A percentile compares a stretch with the other conserved stretches of the same genome.
Evolutionary conservation across 2,113 vertebrate genomes (phyloP).

Genomic region (Oxygymnocypris stewartii): DNA sequence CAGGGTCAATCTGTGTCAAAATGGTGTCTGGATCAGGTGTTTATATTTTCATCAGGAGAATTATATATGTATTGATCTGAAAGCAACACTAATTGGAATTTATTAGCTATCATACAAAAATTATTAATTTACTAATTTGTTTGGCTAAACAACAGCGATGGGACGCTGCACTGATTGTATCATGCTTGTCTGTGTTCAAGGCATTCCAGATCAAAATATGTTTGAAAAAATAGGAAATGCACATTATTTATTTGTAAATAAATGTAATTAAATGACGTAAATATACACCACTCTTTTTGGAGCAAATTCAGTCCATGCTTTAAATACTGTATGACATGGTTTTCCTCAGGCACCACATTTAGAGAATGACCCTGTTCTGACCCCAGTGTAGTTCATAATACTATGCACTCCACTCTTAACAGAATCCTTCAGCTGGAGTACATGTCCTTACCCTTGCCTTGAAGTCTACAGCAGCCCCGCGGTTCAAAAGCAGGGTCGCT

Average conservation of each 20-base stretch:
- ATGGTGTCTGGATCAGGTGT: background rate
- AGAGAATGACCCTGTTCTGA: background rate
- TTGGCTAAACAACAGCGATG: background rate
- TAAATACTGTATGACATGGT: background rate
- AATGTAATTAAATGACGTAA: background rate
- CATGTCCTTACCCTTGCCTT: conserved; percentile 84
- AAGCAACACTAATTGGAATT: background rate
- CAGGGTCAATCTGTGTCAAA: background rate
- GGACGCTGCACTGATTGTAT: background rate
- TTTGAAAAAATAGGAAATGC: background rate
- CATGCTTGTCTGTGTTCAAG: background rate
- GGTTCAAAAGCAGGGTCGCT: conserved; percentile 92
- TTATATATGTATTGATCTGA: background rate
- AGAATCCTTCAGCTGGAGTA: background rate
- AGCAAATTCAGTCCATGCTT: background rate
- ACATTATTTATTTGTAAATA: background rate
- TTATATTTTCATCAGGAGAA: background rate
- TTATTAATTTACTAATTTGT: background rate
- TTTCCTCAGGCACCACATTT: background rate
- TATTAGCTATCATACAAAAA: background rate
- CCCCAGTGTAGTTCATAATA: no score
- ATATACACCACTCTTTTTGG: background rate
- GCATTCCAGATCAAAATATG: background rate
- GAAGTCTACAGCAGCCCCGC: conserved; percentile 93
- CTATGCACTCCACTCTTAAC: background rate